Percentiles rank a stretch among this genome's conserved stretches.
Conservation (phyloP, 1,140 invertebrate species). For the Daktulosphaira vitifoliae region DNA sequence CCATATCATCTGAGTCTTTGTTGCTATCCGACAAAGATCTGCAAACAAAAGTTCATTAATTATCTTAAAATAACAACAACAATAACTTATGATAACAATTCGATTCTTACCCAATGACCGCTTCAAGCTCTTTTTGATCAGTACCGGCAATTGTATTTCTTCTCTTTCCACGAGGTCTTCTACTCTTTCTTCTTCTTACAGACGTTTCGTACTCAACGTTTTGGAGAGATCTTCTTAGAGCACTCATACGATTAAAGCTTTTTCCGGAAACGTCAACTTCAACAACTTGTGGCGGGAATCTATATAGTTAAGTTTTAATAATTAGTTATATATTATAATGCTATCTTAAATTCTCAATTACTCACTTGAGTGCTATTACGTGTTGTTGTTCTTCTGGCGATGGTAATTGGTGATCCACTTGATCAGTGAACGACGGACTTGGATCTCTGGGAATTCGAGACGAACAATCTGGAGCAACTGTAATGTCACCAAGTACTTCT, state of each 20-base stretch:
- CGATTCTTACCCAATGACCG: conserved; percentile 38
- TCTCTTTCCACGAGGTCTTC: conserved; percentile 68
- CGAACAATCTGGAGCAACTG: conserved; percentile 63
- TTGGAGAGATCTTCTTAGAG: conserved; percentile 66
- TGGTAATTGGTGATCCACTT: conserved; percentile 59
- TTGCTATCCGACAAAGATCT: conserved; percentile 50
- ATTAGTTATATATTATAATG: neutral
- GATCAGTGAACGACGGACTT: conserved; percentile 42
- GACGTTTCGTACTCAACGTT: conserved; percentile 43
- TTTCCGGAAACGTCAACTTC: conserved; percentile 76
- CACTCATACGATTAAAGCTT: conserved; percentile 77
- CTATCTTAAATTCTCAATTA: no score
- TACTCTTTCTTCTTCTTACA: conserved; percentile 54
- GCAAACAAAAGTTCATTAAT: conserved; percentile 28
- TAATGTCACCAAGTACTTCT: conserved; percentile 72
- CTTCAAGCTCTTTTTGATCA: conserved; percentile 68
- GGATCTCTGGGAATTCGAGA: conserved; percentile 44
- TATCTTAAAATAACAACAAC: neutral
- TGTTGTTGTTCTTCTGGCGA: conserved; percentile 73
- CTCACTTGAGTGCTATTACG: conserved; percentile 68
- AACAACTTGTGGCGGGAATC: conserved; percentile 78
- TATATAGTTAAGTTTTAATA: conserved; percentile 45
- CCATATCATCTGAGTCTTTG: conserved; percentile 45
- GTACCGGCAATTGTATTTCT: conserved; percentile 82
- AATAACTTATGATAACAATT: neutral